These are phyloP conservation scores for Siderastrea siderea DNA, from an alignment of 92 coral and sea anemone genomes.

Conservation along the genomic window DNA sequence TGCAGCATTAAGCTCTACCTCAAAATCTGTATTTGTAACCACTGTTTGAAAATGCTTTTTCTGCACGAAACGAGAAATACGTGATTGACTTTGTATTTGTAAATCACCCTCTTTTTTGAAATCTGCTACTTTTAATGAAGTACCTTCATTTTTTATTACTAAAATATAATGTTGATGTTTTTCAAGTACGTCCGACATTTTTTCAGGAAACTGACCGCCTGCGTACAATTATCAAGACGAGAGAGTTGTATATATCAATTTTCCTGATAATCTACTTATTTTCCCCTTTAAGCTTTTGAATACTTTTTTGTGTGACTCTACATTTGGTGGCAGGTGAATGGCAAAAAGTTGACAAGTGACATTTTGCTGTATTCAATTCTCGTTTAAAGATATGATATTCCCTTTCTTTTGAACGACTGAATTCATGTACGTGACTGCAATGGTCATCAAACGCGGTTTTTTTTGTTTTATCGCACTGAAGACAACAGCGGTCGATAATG, in stretches of 20 bases:
- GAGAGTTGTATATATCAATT: conserved; percentile 36
- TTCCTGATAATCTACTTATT: conserved; percentile 35
- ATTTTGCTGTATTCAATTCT: conserved; percentile 35
- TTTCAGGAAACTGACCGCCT: conserved; percentile 2
- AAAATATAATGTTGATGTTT: conserved; percentile 19
- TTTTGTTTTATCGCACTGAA: neutral
- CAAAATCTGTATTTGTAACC: neutral
- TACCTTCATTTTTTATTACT: conserved; percentile 23
- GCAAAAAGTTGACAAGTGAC: conserved; percentile 45
- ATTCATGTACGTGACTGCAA: conserved; percentile 9
- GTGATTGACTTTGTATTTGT: neutral
- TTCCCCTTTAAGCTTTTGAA: conserved; percentile 9
- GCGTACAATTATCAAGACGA: conserved; percentile 25
- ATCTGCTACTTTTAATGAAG: conserved; percentile 39
- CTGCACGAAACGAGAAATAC: neutral
- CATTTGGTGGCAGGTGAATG: conserved; percentile 37
- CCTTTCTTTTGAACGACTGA: neutral
- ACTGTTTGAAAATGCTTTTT: neutral
- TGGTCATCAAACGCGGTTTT: neutral
- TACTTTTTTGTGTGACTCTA: conserved; percentile 17
- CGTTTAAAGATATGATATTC: conserved; percentile 17
- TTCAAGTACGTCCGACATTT: conserved; percentile 34
- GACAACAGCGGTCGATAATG: neutral
- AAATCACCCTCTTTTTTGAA: neutral
- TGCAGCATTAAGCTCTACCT: neutral